These are phyloP conservation scores for Pao palembangensis DNA, from an alignment of 2,113 vertebrate species.

Conservation along the genomic window DNA sequence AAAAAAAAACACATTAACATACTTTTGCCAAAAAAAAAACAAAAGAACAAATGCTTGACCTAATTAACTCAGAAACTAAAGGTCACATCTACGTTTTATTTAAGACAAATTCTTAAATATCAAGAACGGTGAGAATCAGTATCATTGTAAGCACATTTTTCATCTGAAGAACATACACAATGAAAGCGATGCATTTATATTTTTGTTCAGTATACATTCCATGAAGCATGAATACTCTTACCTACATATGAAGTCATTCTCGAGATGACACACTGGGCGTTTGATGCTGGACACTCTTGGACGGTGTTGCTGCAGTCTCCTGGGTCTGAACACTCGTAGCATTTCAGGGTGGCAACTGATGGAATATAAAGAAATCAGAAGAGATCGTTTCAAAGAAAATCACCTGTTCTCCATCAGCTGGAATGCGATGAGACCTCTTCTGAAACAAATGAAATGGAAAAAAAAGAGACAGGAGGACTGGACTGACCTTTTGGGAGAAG, in stretches of 20 bases:
- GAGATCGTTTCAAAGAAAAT: neutral
- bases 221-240: neutral
- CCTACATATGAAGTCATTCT: neutral
- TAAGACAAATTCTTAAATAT: too few species aligned
- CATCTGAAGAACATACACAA: too few species aligned
- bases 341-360: slow-evolving; percentile 1
- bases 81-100: too few species aligned
- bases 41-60: neutral
- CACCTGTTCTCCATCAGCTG: neutral
- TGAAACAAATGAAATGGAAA: neutral
- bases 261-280: neutral
- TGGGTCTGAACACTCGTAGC: neutral
- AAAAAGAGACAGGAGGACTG: neutral
- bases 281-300: neutral
- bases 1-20: neutral
- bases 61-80: neutral
- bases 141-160: neutral
- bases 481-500: slow-evolving; percentile 50
- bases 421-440: neutral
- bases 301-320: neutral
- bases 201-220: too few species aligned
- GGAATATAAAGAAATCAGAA: neutral
- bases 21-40: too few species aligned
- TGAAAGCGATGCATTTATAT: too few species aligned
- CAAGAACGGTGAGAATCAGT: too few species aligned